phyloP scores from a whole-genome alignment of 2,797 vertebrate genomes.

The Chlorospingus semifuscus region DNA sequence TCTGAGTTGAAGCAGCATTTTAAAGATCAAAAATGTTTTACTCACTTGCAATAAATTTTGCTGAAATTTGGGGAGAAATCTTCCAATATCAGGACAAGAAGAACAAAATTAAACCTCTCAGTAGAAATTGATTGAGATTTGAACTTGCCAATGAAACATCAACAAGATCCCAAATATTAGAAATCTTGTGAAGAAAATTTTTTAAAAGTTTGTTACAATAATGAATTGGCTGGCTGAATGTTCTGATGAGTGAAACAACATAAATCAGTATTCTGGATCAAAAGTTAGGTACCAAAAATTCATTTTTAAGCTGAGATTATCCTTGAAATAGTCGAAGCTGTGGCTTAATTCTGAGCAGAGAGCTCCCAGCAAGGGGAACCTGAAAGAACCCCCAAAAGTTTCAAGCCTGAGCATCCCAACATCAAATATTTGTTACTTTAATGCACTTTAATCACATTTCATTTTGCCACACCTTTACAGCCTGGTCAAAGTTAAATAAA shows the following conservation, averaged over 20 bases:
- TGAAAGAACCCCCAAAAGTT: background rate
- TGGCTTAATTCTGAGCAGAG: background rate
- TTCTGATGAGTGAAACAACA: background rate
- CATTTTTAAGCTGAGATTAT: background rate
- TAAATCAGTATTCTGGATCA: background rate
- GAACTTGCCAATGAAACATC: background rate
- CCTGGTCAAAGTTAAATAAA: constrained; percentile 22
- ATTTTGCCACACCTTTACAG: background rate
- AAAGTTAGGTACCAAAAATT: background rate
- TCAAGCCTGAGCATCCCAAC: background rate
- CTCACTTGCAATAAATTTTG: background rate
- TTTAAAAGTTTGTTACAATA: background rate
- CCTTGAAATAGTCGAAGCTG: background rate
- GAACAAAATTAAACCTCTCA: background rate
- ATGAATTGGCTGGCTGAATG: background rate
- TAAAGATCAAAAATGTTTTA: background rate
- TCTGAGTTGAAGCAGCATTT: background rate
- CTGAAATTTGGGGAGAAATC: background rate
- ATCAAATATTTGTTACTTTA: background rate
- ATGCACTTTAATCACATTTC: background rate
- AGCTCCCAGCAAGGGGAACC: background rate
- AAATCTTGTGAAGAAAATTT: background rate
- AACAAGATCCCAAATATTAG: background rate
- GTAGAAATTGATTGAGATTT: background rate
- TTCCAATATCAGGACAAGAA: background rate